phyloP scores from a whole-genome alignment of 2,888 invertebrate species.

The Heliconius charithonia region DNA sequence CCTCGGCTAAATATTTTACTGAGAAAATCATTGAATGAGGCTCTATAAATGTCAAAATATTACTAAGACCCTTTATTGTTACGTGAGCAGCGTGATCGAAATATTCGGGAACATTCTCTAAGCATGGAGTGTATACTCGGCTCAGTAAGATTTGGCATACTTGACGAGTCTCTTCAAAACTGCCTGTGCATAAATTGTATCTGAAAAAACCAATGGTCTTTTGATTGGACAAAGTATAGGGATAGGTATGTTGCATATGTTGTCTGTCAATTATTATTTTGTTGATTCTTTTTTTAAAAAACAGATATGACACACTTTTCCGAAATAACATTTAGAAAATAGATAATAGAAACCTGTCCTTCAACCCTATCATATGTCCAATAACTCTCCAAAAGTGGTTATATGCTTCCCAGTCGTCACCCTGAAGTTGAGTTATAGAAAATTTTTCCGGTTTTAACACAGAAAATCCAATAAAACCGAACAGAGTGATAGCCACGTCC shows the following conservation, averaged over 20 bases:
- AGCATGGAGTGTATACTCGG: constrained; percentile 81
- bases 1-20: constrained; percentile 76
- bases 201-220: constrained; percentile 58
- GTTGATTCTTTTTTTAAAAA: too few species aligned
- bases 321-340: not conserved
- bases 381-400: constrained; percentile 91
- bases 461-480: constrained; percentile 90
- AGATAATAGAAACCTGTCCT: constrained; percentile 82
- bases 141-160: constrained; percentile 81
- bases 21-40: constrained; percentile 71
- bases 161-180: constrained; percentile 82
- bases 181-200: constrained; percentile 85
- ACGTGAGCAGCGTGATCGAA: constrained; percentile 85
- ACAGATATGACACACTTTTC: too few species aligned
- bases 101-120: constrained; percentile 78
- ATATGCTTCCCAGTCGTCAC: constrained; percentile 86
- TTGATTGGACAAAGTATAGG: too few species aligned
- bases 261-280: too few species aligned
- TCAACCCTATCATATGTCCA: constrained; percentile 89
- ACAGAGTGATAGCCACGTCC: constrained; percentile 91
- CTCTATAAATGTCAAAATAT: constrained; percentile 82
- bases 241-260: too few species aligned
- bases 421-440: constrained; percentile 82
- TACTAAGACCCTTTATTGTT: constrained; percentile 85
- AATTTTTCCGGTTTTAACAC: constrained; percentile 84